These are phyloP conservation scores for Sinonovacula constricta DNA, from an alignment of 1,140 invertebrate genomes.

Conservation along the genomic window DNA sequence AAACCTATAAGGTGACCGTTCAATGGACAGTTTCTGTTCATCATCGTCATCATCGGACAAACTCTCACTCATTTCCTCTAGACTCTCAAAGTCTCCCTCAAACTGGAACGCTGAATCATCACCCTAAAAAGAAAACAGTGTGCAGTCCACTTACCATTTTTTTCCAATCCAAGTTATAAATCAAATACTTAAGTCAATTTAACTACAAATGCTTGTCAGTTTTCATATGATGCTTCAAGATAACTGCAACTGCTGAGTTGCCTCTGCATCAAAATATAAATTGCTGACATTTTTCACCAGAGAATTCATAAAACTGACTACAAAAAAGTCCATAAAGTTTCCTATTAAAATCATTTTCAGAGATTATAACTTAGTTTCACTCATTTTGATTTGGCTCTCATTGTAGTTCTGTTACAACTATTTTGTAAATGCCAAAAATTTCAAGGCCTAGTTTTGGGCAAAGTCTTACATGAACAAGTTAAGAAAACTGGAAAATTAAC, in stretches of 20 bases:
- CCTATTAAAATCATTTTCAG: neutral
- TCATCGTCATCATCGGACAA: conserved; percentile 66
- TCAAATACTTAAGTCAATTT: neutral
- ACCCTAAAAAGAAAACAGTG: conserved; percentile 19
- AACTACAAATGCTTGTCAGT: neutral
- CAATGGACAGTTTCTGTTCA: conserved; percentile 27
- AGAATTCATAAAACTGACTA: neutral
- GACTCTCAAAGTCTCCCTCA: conserved; percentile 75
- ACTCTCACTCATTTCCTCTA: conserved; percentile 78
- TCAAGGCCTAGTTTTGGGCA: neutral
- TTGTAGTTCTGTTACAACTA: no score
- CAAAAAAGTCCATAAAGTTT: neutral
- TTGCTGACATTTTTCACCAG: neutral
- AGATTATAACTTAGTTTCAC: no score
- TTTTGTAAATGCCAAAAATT: neutral
- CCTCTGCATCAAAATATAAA: no score
- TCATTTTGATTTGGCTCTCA: no score
- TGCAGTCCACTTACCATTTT: no score
- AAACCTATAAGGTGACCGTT: conserved; percentile 60
- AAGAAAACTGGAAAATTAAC: conserved; percentile 4
- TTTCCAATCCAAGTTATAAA: neutral
- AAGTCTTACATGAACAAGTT: no score
- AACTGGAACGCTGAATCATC: conserved; percentile 41
- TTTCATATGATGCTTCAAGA: neutral
- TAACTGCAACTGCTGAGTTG: neutral